A percentile compares a stretch with the other conserved stretches of the same genome.
phyloP scores from a whole-genome alignment of 2,113 vertebrate species.

The Notiomystis cincta region DNA sequence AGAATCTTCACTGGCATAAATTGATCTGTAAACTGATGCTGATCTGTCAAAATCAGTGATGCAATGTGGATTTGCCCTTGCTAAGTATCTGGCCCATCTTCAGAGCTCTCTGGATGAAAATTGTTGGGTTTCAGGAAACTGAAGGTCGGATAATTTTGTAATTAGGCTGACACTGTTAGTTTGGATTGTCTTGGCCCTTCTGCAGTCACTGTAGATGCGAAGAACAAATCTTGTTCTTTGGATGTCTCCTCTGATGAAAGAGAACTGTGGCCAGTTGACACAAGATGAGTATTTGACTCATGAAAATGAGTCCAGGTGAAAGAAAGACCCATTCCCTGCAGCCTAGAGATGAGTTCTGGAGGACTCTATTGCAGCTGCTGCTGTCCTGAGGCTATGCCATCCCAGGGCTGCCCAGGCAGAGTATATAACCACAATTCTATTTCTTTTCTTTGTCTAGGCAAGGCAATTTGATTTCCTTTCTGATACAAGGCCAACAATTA shows the following conservation, averaged over 20 bases:
- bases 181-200: background rate
- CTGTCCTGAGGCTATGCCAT: background rate
- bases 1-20: background rate
- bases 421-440: background rate
- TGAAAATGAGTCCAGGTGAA: background rate
- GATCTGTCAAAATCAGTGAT: background rate
- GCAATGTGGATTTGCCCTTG: background rate
- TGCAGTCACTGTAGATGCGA: background rate
- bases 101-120: background rate
- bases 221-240: background rate
- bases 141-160: background rate
- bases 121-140: background rate
- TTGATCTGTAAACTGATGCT: accelerated
- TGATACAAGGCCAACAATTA: background rate
- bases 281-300: background rate
- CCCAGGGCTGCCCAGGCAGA: background rate
- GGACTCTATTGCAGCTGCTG: background rate
- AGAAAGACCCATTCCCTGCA: background rate
- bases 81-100: background rate
- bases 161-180: background rate
- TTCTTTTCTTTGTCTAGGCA: background rate
- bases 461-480: background rate
- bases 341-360: background rate
- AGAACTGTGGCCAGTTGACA: background rate
- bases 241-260: background rate